phyloP scores from a whole-genome alignment of 2,113 vertebrate genomes.

The Hydrochoerus hydrochaeris region DNA sequence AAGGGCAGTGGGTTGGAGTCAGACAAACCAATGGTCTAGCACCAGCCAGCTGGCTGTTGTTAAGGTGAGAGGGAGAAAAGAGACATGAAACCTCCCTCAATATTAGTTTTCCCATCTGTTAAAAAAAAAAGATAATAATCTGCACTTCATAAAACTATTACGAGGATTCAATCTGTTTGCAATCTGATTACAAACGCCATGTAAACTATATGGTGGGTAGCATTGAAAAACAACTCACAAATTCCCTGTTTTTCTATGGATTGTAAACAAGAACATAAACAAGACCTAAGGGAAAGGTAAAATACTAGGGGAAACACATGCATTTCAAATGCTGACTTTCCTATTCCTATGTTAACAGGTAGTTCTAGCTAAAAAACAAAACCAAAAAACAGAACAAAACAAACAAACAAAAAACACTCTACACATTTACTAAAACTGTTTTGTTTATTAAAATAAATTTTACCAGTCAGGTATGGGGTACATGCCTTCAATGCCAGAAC shows the following conservation, averaged over 20 bases:
- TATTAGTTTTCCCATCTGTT: not conserved
- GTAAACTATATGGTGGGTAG: not conserved
- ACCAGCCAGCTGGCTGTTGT: not conserved
- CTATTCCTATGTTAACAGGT: not conserved
- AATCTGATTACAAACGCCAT: not conserved
- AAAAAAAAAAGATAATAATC: not conserved
- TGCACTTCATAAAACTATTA: not conserved
- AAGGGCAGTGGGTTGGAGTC: not conserved
- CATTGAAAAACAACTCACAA: not conserved
- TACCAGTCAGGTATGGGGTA: not conserved
- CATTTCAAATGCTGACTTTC: not conserved
- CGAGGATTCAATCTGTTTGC: not conserved
- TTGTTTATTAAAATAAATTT: not conserved
- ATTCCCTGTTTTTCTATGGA: not conserved
- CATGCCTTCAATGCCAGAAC: not conserved
- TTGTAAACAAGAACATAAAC: not conserved
- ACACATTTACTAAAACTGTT: not conserved
- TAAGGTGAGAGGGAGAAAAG: not conserved
- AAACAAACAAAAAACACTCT: not conserved
- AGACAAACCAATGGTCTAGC: not conserved
- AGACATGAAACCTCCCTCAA: not conserved
- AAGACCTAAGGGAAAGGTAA: not conserved
- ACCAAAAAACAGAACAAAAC: too few species aligned
- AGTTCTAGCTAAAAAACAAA: not conserved
- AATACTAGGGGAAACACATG: not conserved